phyloP scores from a whole-genome alignment of 2,797 vertebrate genomes.

The Phoebastria nigripes region DNA sequence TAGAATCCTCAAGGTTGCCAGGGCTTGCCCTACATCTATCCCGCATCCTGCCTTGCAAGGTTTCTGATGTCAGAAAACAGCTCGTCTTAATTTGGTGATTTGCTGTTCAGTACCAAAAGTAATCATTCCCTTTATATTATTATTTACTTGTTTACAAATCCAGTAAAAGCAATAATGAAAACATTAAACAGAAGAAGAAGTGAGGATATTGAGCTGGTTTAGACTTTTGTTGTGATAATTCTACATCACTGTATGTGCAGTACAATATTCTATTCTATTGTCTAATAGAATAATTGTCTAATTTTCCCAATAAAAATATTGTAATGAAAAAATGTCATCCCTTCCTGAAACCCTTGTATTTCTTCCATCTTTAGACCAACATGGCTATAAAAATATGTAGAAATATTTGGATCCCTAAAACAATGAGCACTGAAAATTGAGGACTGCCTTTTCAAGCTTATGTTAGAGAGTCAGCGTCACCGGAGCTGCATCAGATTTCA shows the following conservation, averaged over 20 bases:
- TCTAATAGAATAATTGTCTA: background rate
- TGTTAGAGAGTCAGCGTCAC: background rate
- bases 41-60: background rate
- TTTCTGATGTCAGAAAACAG: background rate
- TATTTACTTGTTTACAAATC: background rate
- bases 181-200: background rate
- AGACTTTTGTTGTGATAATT: background rate
- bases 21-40: background rate
- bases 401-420: background rate
- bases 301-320: background rate
- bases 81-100: background rate
- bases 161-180: background rate
- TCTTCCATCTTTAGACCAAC: background rate
- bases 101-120: background rate
- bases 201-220: background rate
- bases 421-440: background rate
- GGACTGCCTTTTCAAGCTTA: background rate
- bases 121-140: background rate
- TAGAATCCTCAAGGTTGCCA: background rate
- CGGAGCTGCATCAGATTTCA: background rate
- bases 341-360: background rate
- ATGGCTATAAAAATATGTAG: background rate
- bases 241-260: background rate
- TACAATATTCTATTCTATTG: background rate
- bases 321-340: background rate